These are phyloP conservation scores for Sminthurinus aureus DNA, from an alignment of 2,888 invertebrate species.

Conservation along the genomic window DNA sequence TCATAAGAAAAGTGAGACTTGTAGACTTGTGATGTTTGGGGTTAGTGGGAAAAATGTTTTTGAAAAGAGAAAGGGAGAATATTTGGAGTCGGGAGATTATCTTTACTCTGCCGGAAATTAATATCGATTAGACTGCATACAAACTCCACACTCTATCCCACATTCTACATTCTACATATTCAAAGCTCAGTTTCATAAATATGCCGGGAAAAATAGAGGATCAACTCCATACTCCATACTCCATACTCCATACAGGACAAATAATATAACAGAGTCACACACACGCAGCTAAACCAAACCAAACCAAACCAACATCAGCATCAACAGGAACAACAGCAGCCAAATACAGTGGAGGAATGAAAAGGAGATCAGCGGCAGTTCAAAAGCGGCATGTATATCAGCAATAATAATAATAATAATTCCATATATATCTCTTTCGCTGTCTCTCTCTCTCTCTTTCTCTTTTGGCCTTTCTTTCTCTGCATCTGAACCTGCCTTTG, in stretches of 20 bases:
- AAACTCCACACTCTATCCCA: not conserved
- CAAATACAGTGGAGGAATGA: not conserved
- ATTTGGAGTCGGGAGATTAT: not conserved
- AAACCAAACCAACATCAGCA: not conserved
- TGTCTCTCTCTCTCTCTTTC: slow-evolving; percentile 8
- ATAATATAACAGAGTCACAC: not conserved
- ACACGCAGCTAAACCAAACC: not conserved
- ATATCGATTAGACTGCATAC: slow-evolving; percentile 34
- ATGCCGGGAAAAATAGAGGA: not conserved
- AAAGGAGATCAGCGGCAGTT: too few relatives aligned
- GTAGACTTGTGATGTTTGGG: not conserved
- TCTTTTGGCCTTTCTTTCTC: not conserved
- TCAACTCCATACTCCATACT: too few relatives aligned
- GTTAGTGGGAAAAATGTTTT: not conserved
- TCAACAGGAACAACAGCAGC: not conserved
- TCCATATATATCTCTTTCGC: not conserved
- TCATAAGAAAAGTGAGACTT: not conserved
- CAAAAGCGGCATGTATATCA: not conserved
- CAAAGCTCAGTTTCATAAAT: not conserved
- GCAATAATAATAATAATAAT: not conserved
- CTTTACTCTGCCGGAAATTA: slow-evolving; percentile 40
- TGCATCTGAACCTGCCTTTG: too few relatives aligned
- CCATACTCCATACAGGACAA: not conserved
- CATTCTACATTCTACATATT: not conserved
- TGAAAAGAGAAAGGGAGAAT: not conserved